Evolutionary conservation across 2,888 invertebrate species (phyloP), one percentile per base, ranked within the genome.

Genomic region (Megamerina dolium): DNA sequence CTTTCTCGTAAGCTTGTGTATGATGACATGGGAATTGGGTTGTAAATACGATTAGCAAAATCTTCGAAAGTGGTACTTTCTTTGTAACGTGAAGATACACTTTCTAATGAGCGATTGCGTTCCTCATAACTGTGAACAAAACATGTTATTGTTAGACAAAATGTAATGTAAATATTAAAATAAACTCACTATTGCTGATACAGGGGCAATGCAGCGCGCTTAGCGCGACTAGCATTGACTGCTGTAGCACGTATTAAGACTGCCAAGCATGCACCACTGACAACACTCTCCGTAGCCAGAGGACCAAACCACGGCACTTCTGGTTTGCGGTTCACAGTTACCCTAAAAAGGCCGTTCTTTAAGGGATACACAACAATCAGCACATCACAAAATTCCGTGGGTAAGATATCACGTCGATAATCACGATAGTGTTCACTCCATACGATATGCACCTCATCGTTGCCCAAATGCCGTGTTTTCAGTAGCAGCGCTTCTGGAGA

Each of bases 351-450:
- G 40, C 87, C 85, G 62, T 87, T 87, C 39, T 83, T 80, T 59
- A 96, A 75, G 3, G 97, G 96, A 75, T 99, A 97, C 60, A 99
- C 87, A 34, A 87, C 89, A 63, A 99, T 92, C 48, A 99, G 80
- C 51, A 99, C 92, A 76, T 99, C 99, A 70, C 96, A 97, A 78
- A 99, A 99, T 75, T 99, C 96, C 10, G 99, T 99, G 41, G 97
- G 95, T 65, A 99, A 85, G 58, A 96, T 95, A 64, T 94, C 94
- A 43, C 96, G 81, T 46, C 94, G 81, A 76, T 99, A 99, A 64
- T 95, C 92, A 50, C 95, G 80, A 72, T 81, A 81, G 73, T 99
- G 95, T 66, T 99, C 99, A 38, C 94, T 95, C 99, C 99, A 99
- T 21, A 99, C 94, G 51, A 99, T 93, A 68, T 97, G 97, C 45